These are phyloP conservation scores for Pteropus alecto DNA, from an alignment of 2,113 vertebrate species.

Conservation along the genomic window DNA sequence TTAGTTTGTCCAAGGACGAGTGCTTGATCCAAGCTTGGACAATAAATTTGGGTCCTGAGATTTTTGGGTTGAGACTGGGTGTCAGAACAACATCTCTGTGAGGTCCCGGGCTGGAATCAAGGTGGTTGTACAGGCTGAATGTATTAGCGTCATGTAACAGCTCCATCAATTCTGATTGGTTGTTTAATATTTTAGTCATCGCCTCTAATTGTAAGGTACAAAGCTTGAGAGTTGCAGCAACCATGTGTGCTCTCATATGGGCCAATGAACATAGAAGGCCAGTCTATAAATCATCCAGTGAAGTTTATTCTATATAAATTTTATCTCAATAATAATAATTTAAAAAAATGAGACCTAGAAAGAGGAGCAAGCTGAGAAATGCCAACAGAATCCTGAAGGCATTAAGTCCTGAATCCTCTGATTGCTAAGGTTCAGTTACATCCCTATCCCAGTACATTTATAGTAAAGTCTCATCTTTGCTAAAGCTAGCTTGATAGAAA, in stretches of 20 bases:
- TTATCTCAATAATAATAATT: not conserved
- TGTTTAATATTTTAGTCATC: not conserved
- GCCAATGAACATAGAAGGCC: not conserved
- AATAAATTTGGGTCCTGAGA: not conserved
- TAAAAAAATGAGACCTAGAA: not conserved
- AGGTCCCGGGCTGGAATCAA: not conserved
- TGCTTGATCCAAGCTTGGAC: not conserved
- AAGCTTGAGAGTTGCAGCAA: not conserved
- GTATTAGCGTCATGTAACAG: not conserved
- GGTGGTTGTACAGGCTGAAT: not conserved
- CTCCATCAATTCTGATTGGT: not conserved
- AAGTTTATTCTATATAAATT: not conserved
- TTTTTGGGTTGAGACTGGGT: not conserved
- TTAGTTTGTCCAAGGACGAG: not conserved
- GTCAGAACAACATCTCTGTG: not conserved
- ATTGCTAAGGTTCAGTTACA: not conserved
- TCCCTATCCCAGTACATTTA: not conserved
- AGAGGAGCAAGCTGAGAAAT: not conserved
- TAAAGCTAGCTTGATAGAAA: not conserved
- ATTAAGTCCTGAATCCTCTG: not conserved
- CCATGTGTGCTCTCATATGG: not conserved
- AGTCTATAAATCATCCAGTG: not conserved
- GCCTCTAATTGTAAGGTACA: not conserved
- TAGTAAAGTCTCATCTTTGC: not conserved
- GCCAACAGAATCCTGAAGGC: not conserved